phyloP scores from a whole-genome alignment of 2,888 invertebrate genomes.

The Idaea straminata region DNA sequence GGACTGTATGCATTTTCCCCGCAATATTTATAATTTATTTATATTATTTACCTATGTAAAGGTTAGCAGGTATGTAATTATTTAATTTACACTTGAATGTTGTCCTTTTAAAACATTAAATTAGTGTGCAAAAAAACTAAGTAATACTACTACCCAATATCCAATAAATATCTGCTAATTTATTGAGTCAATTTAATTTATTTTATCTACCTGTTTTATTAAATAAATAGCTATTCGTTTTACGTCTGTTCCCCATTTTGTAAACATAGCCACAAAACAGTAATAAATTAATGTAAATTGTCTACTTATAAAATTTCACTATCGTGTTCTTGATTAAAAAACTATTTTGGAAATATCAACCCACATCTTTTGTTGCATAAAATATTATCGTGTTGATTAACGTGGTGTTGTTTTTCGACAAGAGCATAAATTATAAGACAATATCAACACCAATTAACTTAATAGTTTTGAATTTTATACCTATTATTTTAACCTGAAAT shows the following conservation, averaged over 20 bases:
- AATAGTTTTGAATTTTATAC: not conserved
- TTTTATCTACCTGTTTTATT: not conserved
- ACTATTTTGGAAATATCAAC: constrained; percentile 18
- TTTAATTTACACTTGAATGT: no score
- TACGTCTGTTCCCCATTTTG: not conserved
- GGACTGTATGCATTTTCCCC: no score
- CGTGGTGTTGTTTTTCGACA: constrained; percentile 6
- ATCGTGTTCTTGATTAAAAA: constrained; percentile 15
- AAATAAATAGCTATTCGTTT: not conserved
- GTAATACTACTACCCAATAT: not conserved
- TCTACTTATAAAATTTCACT: constrained; percentile 19
- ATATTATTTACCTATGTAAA: no score
- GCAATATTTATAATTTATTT: no score
- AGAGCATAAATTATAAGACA: not conserved
- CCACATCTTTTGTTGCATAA: constrained; percentile 13
- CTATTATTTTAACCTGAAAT: not conserved
- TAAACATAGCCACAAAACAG: constrained; percentile 11
- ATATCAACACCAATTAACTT: not conserved
- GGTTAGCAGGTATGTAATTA: no score
- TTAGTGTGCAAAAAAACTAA: no score
- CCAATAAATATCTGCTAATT: not conserved
- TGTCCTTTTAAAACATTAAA: no score
- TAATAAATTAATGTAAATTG: constrained; percentile 17
- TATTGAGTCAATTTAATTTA: not conserved
- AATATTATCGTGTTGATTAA: constrained; percentile 12